A percentile compares a stretch with the other conserved stretches of the same genome.
Conservation (phyloP, 2,888 invertebrate genomes). For the Pollenia amentaria region DNA sequence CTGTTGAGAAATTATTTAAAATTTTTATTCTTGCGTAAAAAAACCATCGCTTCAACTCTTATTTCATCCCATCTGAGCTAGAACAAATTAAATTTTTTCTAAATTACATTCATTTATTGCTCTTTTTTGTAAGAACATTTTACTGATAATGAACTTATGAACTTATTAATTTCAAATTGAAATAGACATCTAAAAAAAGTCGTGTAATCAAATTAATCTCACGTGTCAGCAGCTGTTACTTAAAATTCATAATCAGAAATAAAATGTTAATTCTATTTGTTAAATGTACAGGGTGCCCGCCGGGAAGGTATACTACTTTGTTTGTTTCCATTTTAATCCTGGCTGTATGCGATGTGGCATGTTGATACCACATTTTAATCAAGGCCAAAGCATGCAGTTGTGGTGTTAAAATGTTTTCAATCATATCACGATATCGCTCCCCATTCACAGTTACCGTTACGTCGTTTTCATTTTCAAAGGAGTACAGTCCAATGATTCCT, state of each 20-base stretch:
- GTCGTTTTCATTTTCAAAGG: too few relatives aligned
- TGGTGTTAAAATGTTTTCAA: too few relatives aligned
- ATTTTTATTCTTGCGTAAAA: background rate
- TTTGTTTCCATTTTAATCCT: too few relatives aligned
- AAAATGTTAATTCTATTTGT: background rate
- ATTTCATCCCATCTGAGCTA: background rate
- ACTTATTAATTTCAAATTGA: background rate
- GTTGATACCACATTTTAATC: too few relatives aligned
- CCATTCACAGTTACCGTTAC: too few relatives aligned
- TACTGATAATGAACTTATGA: conserved; percentile 8
- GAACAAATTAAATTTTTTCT: background rate
- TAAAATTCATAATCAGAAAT: background rate
- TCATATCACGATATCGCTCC: too few relatives aligned
- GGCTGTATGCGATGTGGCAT: too few relatives aligned
- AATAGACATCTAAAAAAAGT: conserved; percentile 14
- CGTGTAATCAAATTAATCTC: conserved; percentile 54
- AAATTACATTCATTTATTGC: too few relatives aligned
- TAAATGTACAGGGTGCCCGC: too few relatives aligned
- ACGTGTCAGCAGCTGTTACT: conserved; percentile 45
- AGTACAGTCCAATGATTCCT: too few relatives aligned
- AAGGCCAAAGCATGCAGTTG: too few relatives aligned
- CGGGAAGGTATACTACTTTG: too few relatives aligned
- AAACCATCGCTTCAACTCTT: background rate
- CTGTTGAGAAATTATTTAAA: background rate
- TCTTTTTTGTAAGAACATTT: background rate